A percentile compares a stretch with the other conserved stretches of the same genome.
Conservation (phyloP, 2,113 vertebrate species). For the Synchiropus splendidus region DNA sequence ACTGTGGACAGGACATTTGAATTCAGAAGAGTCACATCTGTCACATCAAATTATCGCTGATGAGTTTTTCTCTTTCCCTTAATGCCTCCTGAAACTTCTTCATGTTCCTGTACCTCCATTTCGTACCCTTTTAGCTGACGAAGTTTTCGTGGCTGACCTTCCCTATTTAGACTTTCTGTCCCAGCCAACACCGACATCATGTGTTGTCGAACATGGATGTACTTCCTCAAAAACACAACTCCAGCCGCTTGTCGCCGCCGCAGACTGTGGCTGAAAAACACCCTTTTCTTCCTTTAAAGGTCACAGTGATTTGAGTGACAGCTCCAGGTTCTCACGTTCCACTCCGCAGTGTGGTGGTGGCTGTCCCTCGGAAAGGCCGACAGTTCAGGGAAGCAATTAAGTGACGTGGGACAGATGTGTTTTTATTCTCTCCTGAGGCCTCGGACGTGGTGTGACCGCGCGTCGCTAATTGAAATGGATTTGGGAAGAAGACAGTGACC, state of each 20-base stretch:
- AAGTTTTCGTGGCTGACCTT: too few species aligned
- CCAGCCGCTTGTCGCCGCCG: slow-evolving; percentile 5
- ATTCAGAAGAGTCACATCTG: not conserved
- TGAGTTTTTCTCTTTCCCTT: too few species aligned
- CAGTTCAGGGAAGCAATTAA: slow-evolving; percentile 79
- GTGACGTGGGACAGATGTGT: slow-evolving; percentile 88
- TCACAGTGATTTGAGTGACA: slow-evolving; percentile 91
- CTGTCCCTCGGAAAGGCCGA: slow-evolving; percentile 45
- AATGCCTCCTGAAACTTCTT: too few species aligned
- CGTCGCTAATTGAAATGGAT: not conserved
- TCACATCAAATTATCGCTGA: too few species aligned
- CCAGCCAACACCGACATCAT: too few species aligned
- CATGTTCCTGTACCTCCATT: too few species aligned
- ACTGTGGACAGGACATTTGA: slow-evolving; percentile 2
- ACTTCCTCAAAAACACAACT: slow-evolving; percentile 4
- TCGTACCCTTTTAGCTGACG: too few species aligned
- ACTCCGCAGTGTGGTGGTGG: slow-evolving; percentile 78
- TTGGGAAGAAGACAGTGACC: too few species aligned
- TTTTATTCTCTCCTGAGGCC: slow-evolving; percentile 77
- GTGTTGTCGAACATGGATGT: too few species aligned
- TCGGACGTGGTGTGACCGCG: not conserved
- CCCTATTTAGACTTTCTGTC: too few species aligned
- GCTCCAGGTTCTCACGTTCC: slow-evolving; percentile 81
- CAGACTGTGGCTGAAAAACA: slow-evolving; percentile 59
- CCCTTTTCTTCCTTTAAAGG: slow-evolving; percentile 80